Conservation (phyloP, 2,113 vertebrate species). For the Cynoglossus semilaevis region DNA sequence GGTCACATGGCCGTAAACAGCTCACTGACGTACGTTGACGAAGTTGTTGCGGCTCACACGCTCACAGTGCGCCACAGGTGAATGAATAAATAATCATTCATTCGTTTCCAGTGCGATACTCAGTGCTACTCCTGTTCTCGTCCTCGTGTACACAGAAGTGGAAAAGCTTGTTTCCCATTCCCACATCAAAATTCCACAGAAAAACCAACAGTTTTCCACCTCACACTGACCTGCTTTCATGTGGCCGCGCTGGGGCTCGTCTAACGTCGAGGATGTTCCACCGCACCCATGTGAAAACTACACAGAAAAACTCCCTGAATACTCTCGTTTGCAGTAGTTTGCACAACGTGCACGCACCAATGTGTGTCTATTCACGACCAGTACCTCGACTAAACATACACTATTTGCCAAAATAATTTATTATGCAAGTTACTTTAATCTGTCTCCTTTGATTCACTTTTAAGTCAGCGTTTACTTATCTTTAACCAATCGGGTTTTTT, state of each 20-base stretch:
- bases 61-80: slow-evolving; percentile 43
- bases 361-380: not conserved
- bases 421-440: too few species aligned
- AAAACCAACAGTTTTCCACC: slow-evolving; percentile 2
- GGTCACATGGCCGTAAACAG: slow-evolving; percentile 38
- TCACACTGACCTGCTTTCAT: slow-evolving; percentile 70
- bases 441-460: too few species aligned
- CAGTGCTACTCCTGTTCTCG: slow-evolving; percentile 63
- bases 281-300: slow-evolving; percentile 58
- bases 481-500: too few species aligned
- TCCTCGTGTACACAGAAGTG: slow-evolving; percentile 66
- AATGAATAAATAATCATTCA: slow-evolving; percentile 75
- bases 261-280: slow-evolving; percentile 69
- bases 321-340: slow-evolving; percentile 31
- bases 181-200: slow-evolving; percentile 74
- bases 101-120: slow-evolving; percentile 68
- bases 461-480: too few species aligned
- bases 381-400: too few species aligned
- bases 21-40: slow-evolving; percentile 40
- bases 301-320: slow-evolving; percentile 55
- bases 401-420: too few species aligned
- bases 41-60: slow-evolving; percentile 19
- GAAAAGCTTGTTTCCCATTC: slow-evolving; percentile 77
- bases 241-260: slow-evolving; percentile 75
- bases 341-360: too few species aligned